These are phyloP conservation scores for Capromys pilorides DNA, from an alignment of 2,797 vertebrate species.

Conservation along the genomic window DNA sequence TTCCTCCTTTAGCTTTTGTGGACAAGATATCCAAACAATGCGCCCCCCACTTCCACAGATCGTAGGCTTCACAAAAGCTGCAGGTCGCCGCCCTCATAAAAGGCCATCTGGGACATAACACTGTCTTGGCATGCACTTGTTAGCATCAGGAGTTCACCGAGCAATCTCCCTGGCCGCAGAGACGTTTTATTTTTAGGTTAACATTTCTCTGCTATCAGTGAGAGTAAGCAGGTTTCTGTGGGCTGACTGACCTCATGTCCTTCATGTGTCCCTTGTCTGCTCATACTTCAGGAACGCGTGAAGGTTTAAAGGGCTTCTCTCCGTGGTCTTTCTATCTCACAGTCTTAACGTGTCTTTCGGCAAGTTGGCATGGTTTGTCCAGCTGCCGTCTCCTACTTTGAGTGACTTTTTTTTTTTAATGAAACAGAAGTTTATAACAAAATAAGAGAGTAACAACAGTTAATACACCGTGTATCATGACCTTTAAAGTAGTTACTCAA, in stretches of 20 bases:
- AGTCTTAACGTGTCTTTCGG: neutral
- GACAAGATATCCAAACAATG: neutral
- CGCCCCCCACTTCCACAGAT: neutral
- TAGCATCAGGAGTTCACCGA: neutral
- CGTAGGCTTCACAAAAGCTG: neutral
- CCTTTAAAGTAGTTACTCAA: neutral
- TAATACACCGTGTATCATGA: neutral
- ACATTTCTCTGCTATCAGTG: slow-evolving; percentile 7
- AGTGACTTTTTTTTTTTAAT: neutral
- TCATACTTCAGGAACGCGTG: neutral
- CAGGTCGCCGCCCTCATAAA: neutral
- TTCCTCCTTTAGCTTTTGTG: neutral
- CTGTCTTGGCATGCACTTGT: neutral
- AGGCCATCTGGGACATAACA: neutral
- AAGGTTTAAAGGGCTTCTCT: neutral
- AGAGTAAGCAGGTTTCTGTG: neutral
- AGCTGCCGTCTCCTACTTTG: neutral
- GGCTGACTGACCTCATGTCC: neutral
- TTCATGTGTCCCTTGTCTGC: neutral
- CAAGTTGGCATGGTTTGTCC: neutral
- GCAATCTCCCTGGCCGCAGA: too few relatives aligned
- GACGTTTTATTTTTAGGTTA: slow-evolving; percentile 14
- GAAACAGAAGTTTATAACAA: neutral
- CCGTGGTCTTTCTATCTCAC: neutral
- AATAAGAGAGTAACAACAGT: neutral